Conservation (phyloP, 2,797 vertebrate genomes). For the Helostoma temminkii region DNA sequence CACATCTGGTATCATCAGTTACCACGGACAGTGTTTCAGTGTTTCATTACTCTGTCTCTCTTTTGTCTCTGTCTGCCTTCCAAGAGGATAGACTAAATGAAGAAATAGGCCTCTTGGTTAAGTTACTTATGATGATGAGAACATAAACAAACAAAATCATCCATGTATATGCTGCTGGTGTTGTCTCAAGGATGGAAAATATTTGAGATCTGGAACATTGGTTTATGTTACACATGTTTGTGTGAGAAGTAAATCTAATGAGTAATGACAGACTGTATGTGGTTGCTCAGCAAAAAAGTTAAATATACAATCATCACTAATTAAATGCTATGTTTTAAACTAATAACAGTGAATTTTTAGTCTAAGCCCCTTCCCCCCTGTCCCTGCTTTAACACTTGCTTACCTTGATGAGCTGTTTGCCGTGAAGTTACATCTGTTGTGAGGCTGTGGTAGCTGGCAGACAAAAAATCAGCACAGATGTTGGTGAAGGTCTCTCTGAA, state of each 20-base stretch:
- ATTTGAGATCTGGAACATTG: neutral
- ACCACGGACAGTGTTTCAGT: neutral
- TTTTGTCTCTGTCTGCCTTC: constrained; percentile 28
- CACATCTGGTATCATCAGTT: constrained; percentile 1
- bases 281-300: neutral
- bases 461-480: constrained; percentile 31
- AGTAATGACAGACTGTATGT: neutral
- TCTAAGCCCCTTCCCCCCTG: neutral
- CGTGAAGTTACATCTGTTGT: constrained; percentile 33
- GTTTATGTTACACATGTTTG: neutral
- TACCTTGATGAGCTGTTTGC: constrained; percentile 28
- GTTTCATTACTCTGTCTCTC: constrained; percentile 29
- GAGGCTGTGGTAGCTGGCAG: constrained; percentile 19
- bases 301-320: neutral
- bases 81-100: constrained; percentile 8
- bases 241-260: no score
- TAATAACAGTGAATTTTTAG: neutral
- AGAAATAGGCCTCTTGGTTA: constrained; percentile 28
- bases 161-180: no score
- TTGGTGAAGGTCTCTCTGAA: constrained; percentile 28
- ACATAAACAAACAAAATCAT: constrained; percentile 21
- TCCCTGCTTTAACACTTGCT: constrained; percentile 2
- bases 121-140: constrained; percentile 16
- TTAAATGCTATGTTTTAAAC: no score
- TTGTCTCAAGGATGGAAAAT: neutral